Base-by-base conservation (phyloP, 2,797 vertebrate species). In the Pyrrhura leucotis region DNA sequence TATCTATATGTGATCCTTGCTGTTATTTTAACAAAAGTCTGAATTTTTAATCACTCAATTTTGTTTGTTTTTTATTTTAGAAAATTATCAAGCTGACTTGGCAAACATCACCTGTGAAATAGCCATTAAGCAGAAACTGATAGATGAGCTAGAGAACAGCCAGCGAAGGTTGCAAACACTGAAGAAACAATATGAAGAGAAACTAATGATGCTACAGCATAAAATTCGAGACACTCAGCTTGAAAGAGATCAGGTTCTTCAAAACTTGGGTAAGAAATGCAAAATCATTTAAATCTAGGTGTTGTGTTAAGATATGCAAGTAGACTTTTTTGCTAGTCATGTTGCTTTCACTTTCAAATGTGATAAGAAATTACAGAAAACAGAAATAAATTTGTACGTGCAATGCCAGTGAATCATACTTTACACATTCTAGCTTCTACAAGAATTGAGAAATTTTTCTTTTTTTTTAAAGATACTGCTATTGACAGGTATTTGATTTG, bases 71-170 rank as follows among this genome's bases (percentile, higher is more conserved):
- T 91, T 89, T 92, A 39, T 81, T 91, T 89, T 89, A 99, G 99
- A 99, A 59, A 98, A 98, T 94, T 98, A 99, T 93, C 99, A 99
- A 91, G 99, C 99, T 8, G 99, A 99, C 96, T 96, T 99, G 97
- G 99, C 99, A 95, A 99, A 99, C 96, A 99, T 99, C 97, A 99
- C 99, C 28, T 99, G 99, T 95, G 99, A 99, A 98, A 99, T 99
- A 96, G 99, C 99, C 90, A 99, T 99, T 97, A 99, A 99, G 97
- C 99, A 99, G 97, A 99, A 99, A 95, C 98, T 99, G 93, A 99
- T 99, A 35, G 99, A 99, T 85, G 99, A 99, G 95, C 98, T 99
- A 74, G 99, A 99, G 97, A 99, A 99, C 97, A 99, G 99, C 97
- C 99, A 99, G 97, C 97, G 98, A 78, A 98, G 99, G 33, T 97